Evolutionary conservation across 2,888 invertebrate species (phyloP).

Genomic region (Xanthorhoe spadicearia): DNA sequence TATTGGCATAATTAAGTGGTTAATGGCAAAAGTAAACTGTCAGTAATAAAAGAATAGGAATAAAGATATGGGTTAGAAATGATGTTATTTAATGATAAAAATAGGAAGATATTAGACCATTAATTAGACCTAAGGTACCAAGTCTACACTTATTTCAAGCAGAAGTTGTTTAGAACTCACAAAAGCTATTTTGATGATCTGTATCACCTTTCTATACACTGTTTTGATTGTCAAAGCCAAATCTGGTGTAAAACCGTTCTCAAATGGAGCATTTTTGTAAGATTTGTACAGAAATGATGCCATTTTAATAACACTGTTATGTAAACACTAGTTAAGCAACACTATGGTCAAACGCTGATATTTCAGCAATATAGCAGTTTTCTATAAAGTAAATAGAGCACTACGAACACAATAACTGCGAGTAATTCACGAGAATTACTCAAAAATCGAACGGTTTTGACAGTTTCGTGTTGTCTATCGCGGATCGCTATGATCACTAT

Average conservation of each 20-base stretch:
- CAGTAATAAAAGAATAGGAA: no score
- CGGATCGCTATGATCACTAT: conserved; percentile 50
- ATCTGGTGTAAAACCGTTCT: conserved; percentile 68
- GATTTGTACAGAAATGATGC: conserved; percentile 74
- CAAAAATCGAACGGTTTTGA: conserved; percentile 50
- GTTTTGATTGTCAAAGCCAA: conserved; percentile 55
- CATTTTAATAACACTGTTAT: conserved; percentile 48
- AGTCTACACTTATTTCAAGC: background rate
- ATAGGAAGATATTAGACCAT: background rate
- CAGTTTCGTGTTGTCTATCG: conserved; percentile 44
- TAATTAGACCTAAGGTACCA: background rate
- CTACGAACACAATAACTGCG: conserved; percentile 29
- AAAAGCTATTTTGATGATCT: conserved; percentile 53
- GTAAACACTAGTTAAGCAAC: conserved; percentile 29
- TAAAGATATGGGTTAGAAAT: no score
- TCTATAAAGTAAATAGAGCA: conserved; percentile 27
- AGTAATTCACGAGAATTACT: conserved; percentile 37
- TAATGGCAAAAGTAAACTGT: no score
- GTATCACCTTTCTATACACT: conserved; percentile 61
- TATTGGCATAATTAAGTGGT: no score
- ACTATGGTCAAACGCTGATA: conserved; percentile 5
- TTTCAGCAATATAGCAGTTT: conserved; percentile 17
- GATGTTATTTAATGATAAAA: no score
- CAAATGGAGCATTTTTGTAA: conserved; percentile 70
- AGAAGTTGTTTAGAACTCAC: conserved; percentile 53